These are phyloP conservation scores for Sturnira hondurensis DNA, from an alignment of 2,113 vertebrate species.

Conservation along the genomic window DNA sequence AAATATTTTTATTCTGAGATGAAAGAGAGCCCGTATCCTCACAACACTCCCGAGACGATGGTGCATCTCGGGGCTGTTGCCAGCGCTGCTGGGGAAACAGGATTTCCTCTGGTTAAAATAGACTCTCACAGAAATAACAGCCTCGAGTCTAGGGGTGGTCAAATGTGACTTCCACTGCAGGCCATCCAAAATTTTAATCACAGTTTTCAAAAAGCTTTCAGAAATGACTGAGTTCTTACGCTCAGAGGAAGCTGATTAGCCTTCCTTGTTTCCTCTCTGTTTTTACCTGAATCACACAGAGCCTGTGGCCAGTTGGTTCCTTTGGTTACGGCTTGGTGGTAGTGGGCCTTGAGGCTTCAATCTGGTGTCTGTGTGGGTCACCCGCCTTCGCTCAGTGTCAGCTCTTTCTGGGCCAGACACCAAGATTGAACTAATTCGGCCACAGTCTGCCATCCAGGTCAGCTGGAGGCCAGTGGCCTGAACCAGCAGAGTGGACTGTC, in stretches of 20 bases:
- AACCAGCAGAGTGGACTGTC: neutral
- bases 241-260: neutral
- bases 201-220: conserved; percentile 20
- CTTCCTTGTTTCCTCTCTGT: neutral
- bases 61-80: conserved; percentile 58
- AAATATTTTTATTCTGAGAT: conserved; percentile 78
- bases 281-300: neutral
- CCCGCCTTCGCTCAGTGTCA: neutral
- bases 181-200: conserved; percentile 24
- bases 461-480: neutral
- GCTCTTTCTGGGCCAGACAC: neutral
- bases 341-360: neutral
- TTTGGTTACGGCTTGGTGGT: neutral
- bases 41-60: conserved; percentile 62
- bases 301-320: neutral
- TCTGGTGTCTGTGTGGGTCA: neutral
- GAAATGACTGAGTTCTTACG: neutral
- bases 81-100: conserved; percentile 72
- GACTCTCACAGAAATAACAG: conserved; percentile 71
- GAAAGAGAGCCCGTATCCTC: conserved; percentile 74
- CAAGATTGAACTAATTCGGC: neutral
- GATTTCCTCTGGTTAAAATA: conserved; percentile 78
- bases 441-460: neutral
- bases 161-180: conserved; percentile 52
- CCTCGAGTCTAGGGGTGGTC: conserved; percentile 60